These are phyloP conservation scores for Ruditapes philippinarum DNA, from an alignment of 1,140 invertebrate species.

Conservation along the genomic window DNA sequence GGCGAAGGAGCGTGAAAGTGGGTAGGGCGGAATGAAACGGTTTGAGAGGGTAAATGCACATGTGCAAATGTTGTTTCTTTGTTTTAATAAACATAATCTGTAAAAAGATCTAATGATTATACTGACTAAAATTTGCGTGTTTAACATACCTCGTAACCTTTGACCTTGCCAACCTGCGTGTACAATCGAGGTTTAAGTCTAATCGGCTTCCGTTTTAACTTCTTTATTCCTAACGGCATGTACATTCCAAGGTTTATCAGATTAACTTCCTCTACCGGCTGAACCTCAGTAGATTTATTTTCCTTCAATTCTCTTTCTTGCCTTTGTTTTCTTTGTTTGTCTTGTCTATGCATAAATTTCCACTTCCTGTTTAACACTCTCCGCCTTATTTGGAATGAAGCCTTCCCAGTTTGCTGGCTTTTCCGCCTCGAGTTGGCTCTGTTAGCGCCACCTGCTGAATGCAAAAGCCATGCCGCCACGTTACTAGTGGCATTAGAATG, in stretches of 20 bases:
- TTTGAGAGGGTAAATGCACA: too few species aligned
- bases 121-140: background rate
- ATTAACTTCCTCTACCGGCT: conserved; percentile 18
- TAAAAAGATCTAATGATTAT: too few species aligned
- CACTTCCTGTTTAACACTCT: background rate
- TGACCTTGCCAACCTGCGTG: conserved; percentile 54
- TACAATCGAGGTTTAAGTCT: conserved; percentile 19
- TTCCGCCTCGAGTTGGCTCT: background rate
- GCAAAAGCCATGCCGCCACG: conserved; percentile 42
- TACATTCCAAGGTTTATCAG: conserved; percentile 51
- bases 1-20: too few species aligned
- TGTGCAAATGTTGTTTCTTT: too few species aligned
- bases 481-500: background rate
- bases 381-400: background rate
- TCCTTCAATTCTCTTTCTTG: background rate
- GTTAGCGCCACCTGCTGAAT: conserved; percentile 10
- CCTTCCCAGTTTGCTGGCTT: background rate
- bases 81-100: too few species aligned
- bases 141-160: conserved; percentile 59
- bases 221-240: conserved; percentile 29
- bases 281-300: background rate
- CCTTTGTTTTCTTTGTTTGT: background rate
- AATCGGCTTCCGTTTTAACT: conserved; percentile 29
- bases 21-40: too few species aligned
- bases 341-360: background rate